Conservation (phyloP, 1,140 invertebrate species). For the Drosophila saltans region DNA sequence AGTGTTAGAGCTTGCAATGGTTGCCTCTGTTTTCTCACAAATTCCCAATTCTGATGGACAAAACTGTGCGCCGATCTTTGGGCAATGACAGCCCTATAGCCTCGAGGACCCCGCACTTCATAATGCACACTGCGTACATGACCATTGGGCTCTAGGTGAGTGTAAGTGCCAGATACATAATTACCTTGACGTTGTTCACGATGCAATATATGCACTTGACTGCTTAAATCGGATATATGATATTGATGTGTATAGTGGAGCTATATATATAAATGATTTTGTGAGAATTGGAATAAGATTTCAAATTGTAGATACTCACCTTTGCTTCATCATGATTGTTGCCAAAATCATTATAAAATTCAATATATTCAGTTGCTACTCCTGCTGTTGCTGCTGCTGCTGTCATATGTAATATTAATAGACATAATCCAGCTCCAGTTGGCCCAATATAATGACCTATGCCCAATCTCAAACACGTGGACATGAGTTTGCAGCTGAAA, state of each 20-base stretch:
- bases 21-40: slow-evolving; percentile 37
- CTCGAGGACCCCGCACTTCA: slow-evolving; percentile 83
- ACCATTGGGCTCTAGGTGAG: slow-evolving; percentile 84
- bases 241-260: slow-evolving; percentile 84
- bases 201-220: slow-evolving; percentile 83
- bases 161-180: slow-evolving; percentile 83
- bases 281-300: background rate
- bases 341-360: slow-evolving; percentile 62
- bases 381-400: slow-evolving; percentile 31
- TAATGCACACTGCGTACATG: slow-evolving; percentile 84
- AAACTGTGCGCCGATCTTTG: slow-evolving; percentile 76
- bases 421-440: slow-evolving; percentile 26
- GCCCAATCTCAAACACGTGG: slow-evolving; percentile 43
- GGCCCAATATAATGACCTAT: slow-evolving; percentile 11
- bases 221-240: slow-evolving; percentile 80
- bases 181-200: slow-evolving; percentile 83
- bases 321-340: slow-evolving; percentile 57
- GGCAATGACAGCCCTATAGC: slow-evolving; percentile 83
- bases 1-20: slow-evolving; percentile 39
- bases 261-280: slow-evolving; percentile 42
- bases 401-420: slow-evolving; percentile 66
- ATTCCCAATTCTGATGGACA: slow-evolving; percentile 50
- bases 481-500: slow-evolving; percentile 62
- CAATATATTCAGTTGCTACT: slow-evolving; percentile 43
- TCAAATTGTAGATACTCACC: slow-evolving; percentile 20